Conservation (phyloP, 2,113 vertebrate genomes). For the Mohoua ochrocephala region DNA sequence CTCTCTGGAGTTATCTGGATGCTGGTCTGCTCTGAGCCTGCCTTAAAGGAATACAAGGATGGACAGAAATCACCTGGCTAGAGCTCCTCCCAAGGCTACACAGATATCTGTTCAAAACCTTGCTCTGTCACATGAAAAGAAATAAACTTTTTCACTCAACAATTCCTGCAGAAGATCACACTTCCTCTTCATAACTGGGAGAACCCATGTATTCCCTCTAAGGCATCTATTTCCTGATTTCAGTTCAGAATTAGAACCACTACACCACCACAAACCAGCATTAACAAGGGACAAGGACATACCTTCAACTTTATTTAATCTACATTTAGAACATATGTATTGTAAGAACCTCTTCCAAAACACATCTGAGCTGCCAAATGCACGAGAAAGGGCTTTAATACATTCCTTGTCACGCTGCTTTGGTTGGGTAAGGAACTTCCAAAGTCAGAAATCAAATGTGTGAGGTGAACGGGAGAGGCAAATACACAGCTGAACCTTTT, state of each 20-base stretch:
- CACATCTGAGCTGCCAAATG: background rate
- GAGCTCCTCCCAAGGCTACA: background rate
- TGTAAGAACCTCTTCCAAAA: background rate
- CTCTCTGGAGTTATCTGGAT: background rate
- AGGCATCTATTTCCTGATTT: background rate
- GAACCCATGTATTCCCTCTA: background rate
- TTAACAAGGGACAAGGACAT: background rate
- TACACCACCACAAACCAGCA: background rate
- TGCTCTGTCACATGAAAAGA: background rate
- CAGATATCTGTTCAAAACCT: background rate
- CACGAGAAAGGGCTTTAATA: background rate
- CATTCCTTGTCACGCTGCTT: background rate
- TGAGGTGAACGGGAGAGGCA: background rate
- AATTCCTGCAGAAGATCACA: background rate
- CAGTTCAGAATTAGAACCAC: background rate
- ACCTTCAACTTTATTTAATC: background rate
- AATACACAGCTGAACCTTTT: background rate
- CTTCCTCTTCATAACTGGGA: background rate
- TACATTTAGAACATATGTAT: background rate
- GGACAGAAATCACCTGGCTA: background rate
- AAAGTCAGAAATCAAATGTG: background rate
- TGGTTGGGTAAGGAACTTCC: background rate
- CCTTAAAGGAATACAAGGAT: background rate
- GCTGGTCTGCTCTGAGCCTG: background rate
- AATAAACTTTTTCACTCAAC: background rate